Base-by-base conservation (phyloP, 2,113 vertebrate genomes). In the Motacilla alba region DNA sequence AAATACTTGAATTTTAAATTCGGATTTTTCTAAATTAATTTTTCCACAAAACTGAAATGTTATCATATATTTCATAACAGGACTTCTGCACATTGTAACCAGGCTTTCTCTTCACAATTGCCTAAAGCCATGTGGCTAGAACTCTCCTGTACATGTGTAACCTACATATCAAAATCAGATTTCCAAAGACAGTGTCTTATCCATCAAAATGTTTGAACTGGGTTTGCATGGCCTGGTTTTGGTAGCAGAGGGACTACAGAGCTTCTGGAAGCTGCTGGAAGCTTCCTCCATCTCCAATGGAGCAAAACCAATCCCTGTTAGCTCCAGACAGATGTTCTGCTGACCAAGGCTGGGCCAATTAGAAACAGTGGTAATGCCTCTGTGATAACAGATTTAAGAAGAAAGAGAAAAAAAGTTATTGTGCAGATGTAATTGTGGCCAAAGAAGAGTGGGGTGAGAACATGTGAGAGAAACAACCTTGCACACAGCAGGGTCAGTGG, bases 381-480 rank as follows among this genome's bases (percentile, higher is more conserved):
- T 31, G 21, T 26, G 26, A 59, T 22, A 68, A 17, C 31, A 50
- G 13, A 59, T 43, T 43, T 26, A 59, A 68, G 26, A 35, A 21
- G 60, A 31, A 58, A 47, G 41, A 13, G n/a, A 43, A 63, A 47
- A 19, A 41, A 56, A 3, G 10, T 56, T 33, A 15, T 67, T 26
- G 20, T 7, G 30, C 60, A 66, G 43, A 41, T 17, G 20, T 43
- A 14, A 21, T 35, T 58, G 30, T 30, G 6, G 11, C 26, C 26
- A 21, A 44, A 35, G 30, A 50, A 30, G 43, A 58, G 11, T 0
- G 0, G 7, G 3, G 16, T 31, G 31, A 49, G 35, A 75, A 41
- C 3, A 43, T 26, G 24, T 35, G 43, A 30, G 10, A 58, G 43
- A 12, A 66, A 30, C n/a, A 56, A 30, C 24, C 3, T 22, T 56